A percentile compares a stretch with the other conserved stretches of the same genome.
phyloP scores from a whole-genome alignment of 2,797 vertebrate genomes.

The Scolopax bukidnonensis region DNA sequence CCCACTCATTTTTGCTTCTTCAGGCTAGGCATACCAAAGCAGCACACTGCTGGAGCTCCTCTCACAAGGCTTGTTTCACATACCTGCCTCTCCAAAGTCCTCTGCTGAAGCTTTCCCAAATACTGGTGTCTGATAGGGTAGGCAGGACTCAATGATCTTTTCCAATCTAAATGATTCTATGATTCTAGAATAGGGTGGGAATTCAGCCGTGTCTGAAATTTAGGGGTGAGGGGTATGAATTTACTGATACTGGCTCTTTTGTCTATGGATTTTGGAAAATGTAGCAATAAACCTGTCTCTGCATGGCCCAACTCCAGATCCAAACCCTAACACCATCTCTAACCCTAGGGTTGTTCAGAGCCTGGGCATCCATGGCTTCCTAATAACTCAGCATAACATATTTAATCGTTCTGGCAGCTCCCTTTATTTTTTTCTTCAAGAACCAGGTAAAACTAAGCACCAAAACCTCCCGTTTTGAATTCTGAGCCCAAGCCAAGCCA shows the following conservation, averaged over 20 bases:
- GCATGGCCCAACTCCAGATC: not conserved
- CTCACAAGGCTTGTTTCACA: not conserved
- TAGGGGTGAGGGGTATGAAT: not conserved
- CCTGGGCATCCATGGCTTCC: not conserved
- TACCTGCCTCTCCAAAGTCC: not conserved
- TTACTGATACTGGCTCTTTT: not conserved
- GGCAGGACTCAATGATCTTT: not conserved
- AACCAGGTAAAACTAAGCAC: not conserved
- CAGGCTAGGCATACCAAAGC: not conserved
- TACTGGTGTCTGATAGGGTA: not conserved
- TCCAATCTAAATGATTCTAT: not conserved
- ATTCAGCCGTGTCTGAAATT: not conserved
- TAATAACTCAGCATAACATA: not conserved
- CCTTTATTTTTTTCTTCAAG: not conserved
- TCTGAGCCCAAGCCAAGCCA: not conserved
- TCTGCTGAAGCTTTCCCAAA: not conserved
- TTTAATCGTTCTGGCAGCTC: not conserved
- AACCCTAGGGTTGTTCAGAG: not conserved
- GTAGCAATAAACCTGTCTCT: not conserved
- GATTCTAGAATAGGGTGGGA: not conserved
- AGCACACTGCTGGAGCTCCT: not conserved
- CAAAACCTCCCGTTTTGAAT: not conserved
- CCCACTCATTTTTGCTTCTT: not conserved
- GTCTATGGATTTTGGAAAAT: not conserved
- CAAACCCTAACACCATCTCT: not conserved